These are phyloP conservation scores for Caenorhabditis imperialis DNA, from an alignment of 2,888 invertebrate species.

Conservation along the genomic window DNA sequence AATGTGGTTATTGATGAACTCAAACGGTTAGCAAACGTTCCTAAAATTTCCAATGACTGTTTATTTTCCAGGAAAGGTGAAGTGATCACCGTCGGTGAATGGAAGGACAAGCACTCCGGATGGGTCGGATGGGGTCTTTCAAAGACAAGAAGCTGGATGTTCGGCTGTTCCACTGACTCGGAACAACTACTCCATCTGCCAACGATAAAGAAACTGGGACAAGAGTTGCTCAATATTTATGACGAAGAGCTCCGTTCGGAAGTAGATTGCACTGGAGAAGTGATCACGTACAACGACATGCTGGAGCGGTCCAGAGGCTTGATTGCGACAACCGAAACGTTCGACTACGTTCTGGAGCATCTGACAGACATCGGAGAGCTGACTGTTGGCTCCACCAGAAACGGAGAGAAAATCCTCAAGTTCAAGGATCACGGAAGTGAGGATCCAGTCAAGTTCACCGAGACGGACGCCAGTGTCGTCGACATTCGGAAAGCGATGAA, in stretches of 20 bases:
- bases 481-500: constrained; percentile 70
- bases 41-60: not conserved
- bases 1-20: constrained; percentile 66
- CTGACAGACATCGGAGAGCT: constrained; percentile 63
- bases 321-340: constrained; percentile 52
- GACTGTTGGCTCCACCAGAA: constrained; percentile 63
- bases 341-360: constrained; percentile 65
- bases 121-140: constrained; percentile 67
- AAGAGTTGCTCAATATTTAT: constrained; percentile 54
- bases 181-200: constrained; percentile 59
- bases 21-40: constrained; percentile 57
- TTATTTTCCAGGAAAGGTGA: constrained; percentile 53
- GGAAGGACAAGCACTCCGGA: constrained; percentile 59
- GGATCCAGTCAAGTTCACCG: constrained; percentile 72
- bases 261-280: constrained; percentile 65
- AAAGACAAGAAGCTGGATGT: constrained; percentile 62
- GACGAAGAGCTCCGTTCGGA: constrained; percentile 65
- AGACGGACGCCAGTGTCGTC: constrained; percentile 73
- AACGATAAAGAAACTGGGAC: constrained; percentile 58
- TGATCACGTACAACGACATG: constrained; percentile 61
- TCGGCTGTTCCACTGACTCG: constrained; percentile 36
- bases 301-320: constrained; percentile 34
- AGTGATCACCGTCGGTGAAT: constrained; percentile 55
- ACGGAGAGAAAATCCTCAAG: constrained; percentile 73
- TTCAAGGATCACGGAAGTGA: constrained; percentile 68